Evolutionary conservation across 2,888 invertebrate species (phyloP).

Genomic region (Aspidapion aeneum): DNA sequence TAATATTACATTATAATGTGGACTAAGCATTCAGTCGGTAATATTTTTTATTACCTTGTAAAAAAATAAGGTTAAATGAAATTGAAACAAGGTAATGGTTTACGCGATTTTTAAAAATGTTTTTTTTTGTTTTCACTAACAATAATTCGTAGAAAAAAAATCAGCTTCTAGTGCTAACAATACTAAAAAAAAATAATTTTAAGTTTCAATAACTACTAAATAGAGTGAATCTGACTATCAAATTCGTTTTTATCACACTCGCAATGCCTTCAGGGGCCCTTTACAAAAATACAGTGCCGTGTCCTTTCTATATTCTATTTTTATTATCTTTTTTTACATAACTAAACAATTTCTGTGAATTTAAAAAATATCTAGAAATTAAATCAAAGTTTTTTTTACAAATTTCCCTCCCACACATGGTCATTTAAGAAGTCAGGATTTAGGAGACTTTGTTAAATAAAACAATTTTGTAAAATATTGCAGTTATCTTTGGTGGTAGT

Average conservation of each 20-base stretch:
- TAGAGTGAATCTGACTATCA: conserved; percentile 42
- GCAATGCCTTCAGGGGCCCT: conserved; percentile 43
- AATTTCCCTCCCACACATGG: too few species aligned
- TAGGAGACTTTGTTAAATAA: too few species aligned
- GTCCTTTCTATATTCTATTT: conserved; percentile 25
- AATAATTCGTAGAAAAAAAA: background rate
- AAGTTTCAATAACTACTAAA: conserved; percentile 21
- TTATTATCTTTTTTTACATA: conserved; percentile 23
- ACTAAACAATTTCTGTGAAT: conserved; percentile 30
- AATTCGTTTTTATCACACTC: conserved; percentile 49
- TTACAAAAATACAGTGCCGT: conserved; percentile 47
- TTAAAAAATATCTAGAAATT: conserved; percentile 30
- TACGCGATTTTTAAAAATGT: background rate
- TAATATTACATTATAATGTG: background rate
- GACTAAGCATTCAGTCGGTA: background rate
- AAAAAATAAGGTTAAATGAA: background rate
- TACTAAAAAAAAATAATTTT: background rate
- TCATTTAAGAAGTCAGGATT: too few species aligned
- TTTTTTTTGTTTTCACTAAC: background rate
- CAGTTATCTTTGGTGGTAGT: too few species aligned
- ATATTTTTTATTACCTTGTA: background rate
- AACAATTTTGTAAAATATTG: too few species aligned
- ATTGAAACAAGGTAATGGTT: background rate
- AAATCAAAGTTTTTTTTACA: background rate
- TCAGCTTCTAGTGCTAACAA: background rate